These are phyloP conservation scores for Lepetodrilus schrolli DNA, from an alignment of 2,888 invertebrate species.

Conservation along the genomic window DNA sequence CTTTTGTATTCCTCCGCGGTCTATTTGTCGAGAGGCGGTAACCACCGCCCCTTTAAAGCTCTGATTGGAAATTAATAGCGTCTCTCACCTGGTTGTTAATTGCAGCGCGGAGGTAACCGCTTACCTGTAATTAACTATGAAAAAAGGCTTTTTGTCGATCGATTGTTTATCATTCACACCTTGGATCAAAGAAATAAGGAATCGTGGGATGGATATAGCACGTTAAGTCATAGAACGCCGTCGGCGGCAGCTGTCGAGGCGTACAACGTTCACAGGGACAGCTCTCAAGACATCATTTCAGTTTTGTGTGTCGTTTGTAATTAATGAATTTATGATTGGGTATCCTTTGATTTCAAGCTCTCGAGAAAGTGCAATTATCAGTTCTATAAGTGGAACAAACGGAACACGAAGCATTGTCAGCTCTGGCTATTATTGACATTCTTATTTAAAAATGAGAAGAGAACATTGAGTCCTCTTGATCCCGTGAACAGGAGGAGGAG, in stretches of 20 bases:
- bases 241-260: neutral
- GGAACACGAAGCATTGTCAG: neutral
- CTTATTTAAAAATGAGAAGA: neutral
- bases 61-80: constrained; percentile 38
- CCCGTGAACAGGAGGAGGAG: too few species aligned
- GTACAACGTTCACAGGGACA: neutral
- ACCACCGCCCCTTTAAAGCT: constrained; percentile 1
- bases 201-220: neutral
- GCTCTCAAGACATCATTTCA: neutral
- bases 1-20: constrained; percentile 22
- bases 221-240: neutral
- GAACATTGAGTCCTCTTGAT: neutral
- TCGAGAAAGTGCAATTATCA: neutral
- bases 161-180: constrained; percentile 25
- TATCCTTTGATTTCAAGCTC: neutral
- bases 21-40: constrained; percentile 18
- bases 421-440: too few species aligned
- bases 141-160: constrained; percentile 25
- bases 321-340: neutral
- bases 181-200: constrained; percentile 1
- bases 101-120: constrained; percentile 36
- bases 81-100: constrained; percentile 38
- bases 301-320: neutral
- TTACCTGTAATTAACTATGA: constrained; percentile 36
- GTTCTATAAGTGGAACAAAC: neutral